These are phyloP conservation scores for Andrena marginata DNA, from an alignment of 2,888 invertebrate genomes.

Conservation along the genomic window DNA sequence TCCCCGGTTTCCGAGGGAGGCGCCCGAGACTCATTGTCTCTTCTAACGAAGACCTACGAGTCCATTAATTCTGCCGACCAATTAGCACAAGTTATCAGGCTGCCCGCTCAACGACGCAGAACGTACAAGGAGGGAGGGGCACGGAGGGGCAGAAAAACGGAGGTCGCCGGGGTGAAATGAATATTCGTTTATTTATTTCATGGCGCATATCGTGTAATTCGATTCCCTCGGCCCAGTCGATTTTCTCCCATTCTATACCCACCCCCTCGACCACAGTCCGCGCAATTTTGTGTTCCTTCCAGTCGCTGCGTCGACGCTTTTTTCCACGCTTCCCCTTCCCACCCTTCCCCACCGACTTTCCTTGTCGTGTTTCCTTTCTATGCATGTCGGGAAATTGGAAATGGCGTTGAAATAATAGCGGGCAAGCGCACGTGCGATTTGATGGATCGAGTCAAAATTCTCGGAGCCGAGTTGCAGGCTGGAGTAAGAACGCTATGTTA, in stretches of 20 bases:
- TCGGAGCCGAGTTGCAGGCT: not conserved
- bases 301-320: conserved; percentile 45
- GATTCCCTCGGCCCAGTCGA: conserved; percentile 58
- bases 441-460: conserved; percentile 22
- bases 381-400: conserved; percentile 11
- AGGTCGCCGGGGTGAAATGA: conserved; percentile 47
- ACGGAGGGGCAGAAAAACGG: not conserved
- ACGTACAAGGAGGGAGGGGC: not conserved
- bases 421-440: conserved; percentile 1
- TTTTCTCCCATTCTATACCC: conserved; percentile 31
- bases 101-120: not conserved
- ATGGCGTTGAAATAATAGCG: conserved; percentile 40
- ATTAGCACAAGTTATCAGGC: conserved; percentile 20
- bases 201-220: conserved; percentile 73
- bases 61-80: conserved; percentile 17
- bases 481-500: not conserved
- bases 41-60: not conserved
- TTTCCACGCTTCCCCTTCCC: conserved; percentile 21
- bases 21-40: not conserved
- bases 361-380: conserved; percentile 1
- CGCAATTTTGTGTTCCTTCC: conserved; percentile 35
- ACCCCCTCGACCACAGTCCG: conserved; percentile 13
- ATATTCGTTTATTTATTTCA: conserved; percentile 75
- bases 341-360: not conserved
- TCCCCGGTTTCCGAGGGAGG: not conserved